Conservation (phyloP, 2,797 vertebrate genomes). For the Simalia tracyae region DNA sequence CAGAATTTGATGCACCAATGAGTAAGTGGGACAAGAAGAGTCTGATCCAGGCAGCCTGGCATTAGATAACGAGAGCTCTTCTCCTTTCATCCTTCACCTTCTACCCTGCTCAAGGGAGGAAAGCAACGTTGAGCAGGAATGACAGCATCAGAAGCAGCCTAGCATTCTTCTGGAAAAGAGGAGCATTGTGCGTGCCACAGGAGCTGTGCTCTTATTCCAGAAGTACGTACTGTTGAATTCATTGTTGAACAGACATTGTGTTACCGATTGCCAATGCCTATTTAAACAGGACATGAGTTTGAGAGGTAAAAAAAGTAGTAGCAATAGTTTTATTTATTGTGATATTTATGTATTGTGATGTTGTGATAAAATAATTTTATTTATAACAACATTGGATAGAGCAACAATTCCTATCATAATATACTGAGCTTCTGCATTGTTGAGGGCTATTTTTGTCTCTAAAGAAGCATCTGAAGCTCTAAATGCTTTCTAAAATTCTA, state of each 20-base stretch:
- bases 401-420: not conserved
- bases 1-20: conserved; percentile 35
- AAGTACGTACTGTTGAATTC: not conserved
- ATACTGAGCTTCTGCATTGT: not conserved
- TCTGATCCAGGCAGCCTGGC: conserved; percentile 18
- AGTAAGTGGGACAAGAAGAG: conserved; percentile 32
- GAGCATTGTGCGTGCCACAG: not conserved
- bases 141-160: not conserved
- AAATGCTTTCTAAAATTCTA: not conserved
- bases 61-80: not conserved
- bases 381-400: not conserved
- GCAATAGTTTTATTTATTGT: not conserved
- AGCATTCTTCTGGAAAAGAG: not conserved
- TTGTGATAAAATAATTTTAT: no score
- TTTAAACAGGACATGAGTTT: not conserved
- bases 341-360: no score
- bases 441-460: not conserved
- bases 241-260: not conserved
- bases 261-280: not conserved
- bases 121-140: not conserved
- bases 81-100: not conserved
- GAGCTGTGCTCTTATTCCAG: not conserved
- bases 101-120: not conserved
- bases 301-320: not conserved
- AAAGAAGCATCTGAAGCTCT: not conserved